These are phyloP conservation scores for Netelia melanura DNA, from an alignment of 2,888 invertebrate genomes.

Conservation along the genomic window DNA sequence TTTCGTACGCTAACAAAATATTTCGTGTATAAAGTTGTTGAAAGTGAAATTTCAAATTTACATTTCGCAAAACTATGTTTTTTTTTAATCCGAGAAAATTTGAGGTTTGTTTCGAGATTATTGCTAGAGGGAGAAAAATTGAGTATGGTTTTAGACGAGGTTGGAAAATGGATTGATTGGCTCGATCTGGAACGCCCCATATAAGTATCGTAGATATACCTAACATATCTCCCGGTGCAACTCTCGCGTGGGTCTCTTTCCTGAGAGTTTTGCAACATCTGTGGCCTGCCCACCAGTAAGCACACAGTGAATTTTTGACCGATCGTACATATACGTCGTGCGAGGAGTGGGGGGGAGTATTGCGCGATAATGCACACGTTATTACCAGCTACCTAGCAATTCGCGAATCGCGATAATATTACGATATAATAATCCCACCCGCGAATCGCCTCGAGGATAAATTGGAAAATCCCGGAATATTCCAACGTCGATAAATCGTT, in stretches of 20 bases:
- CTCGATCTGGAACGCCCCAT: background rate
- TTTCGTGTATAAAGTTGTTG: too few relatives aligned
- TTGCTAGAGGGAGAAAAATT: too few relatives aligned
- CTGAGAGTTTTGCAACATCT: constrained; percentile 63
- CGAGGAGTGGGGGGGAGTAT: constrained; percentile 2
- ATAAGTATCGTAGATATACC: constrained; percentile 12
- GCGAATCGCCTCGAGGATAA: constrained; percentile 9
- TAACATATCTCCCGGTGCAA: constrained; percentile 6
- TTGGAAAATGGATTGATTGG: too few relatives aligned
- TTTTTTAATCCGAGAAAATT: too few relatives aligned
- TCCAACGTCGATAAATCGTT: constrained; percentile 21
- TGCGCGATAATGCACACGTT: constrained; percentile 56
- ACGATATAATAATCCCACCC: constrained; percentile 39
- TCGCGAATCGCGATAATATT: constrained; percentile 46
- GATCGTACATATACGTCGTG: constrained; percentile 35
- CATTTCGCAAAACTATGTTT: too few relatives aligned
- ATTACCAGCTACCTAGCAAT: constrained; percentile 12
- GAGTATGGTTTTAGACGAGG: too few relatives aligned
- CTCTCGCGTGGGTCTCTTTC: constrained; percentile 60
- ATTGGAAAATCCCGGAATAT: constrained; percentile 48
- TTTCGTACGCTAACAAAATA: too few relatives aligned
- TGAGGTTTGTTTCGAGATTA: too few relatives aligned
- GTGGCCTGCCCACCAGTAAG: constrained; percentile 58
- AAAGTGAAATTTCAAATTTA: too few relatives aligned
- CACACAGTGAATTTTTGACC: constrained; percentile 61